Evolutionary conservation across 2,113 vertebrate species (phyloP), one percentile per base, ranked within the genome.

Genomic region (Cottus gobio): DNA sequence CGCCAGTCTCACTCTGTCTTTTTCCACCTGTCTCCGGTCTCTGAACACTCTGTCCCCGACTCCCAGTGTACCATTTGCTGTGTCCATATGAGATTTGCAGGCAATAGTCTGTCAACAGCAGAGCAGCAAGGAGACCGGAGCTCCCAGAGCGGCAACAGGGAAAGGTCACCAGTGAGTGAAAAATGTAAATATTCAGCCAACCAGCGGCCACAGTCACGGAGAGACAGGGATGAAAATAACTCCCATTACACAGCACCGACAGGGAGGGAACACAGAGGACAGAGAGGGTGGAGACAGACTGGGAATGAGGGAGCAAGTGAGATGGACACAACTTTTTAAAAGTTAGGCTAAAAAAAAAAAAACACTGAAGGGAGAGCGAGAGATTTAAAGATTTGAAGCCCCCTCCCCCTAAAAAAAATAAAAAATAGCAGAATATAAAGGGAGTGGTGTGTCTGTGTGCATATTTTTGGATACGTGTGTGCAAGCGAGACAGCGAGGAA

Each of bases 111-210:
- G 92, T 94, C 93, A 93, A 92, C 92, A 93, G 87, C 85, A 80
- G 90, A 84, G 84, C 86, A 79, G 89, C 87, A 85, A 90, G 88
- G 90, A 90, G 90, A 91, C 92, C 80, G 87, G 85, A 88, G 90
- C 89, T 94, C 92, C 93, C 92, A 89, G 89, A 90, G 92, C 90
- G 79, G 85, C 84, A 82, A 88, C 90, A 88, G 83, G 83, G 89
- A 93, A 94, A 94, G 92, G 92, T 94, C 93, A 93, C 87, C 83
- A 90, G 89, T 91, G 85, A 89, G 89, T 92, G 91, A 93, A 91
- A 93, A 93, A 92, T 93, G 90, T 91, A 92, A 94, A 94, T 93
- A 93, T 92, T 80, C 91, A 91, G 91, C 88, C 89, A 89, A 90
- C 80, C 89, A 82, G 84, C 84, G 66, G 87, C 89, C 84, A 90